Evolutionary conservation across 1,140 invertebrate genomes (phyloP), one percentile per base, ranked within the genome.

Genomic region (Odontomachus brunneus): DNA sequence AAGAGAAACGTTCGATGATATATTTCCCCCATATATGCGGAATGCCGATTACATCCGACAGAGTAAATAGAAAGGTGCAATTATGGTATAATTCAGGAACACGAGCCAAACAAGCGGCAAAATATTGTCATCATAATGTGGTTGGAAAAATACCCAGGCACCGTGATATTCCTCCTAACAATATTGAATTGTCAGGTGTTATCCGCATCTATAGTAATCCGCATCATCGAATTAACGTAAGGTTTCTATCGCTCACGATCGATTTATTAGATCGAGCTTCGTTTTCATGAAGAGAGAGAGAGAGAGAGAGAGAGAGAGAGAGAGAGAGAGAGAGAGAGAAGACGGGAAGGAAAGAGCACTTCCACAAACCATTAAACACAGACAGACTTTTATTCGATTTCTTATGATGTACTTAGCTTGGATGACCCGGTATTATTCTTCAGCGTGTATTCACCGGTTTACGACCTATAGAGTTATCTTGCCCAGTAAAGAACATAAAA

Each of bases 361-460:
- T 19, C 33, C 51, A 33, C 4, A 73, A 60, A 59, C 59, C 60
- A 78, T 83, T 83, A 78, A 84, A 71, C 48, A 51, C 49, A 49
- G 48, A 65, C 5, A 55, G 22, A 26, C 44, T 72, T 82, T 84
- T 65, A 57, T 73, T 66, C 38, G 48, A 48, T 81, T 84, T 15
- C 60, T 73, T 82, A 82, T 51, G 73, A 84, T 19, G 49, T 73
- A 73, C 83, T 84, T 82, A 75, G n/a, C 17, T n/a, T 12, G 5
- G 33, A 63, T 29, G 49, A 55, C 19, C 44, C 48, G 55, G 26
- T 74, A 75, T 63, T 74, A 75, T 75, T 11, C 51, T 51, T 17
- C n/a, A 60, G 15, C 49, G 14, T 57, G 53, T 71, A 71, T 71
- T 26, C 51, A 5, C 44, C 48, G 11, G 9, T 78, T 84, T 80